Evolutionary conservation across 2,113 vertebrate genomes (phyloP), one percentile per base, ranked within the genome.

Genomic region (Gymnogyps californianus): DNA sequence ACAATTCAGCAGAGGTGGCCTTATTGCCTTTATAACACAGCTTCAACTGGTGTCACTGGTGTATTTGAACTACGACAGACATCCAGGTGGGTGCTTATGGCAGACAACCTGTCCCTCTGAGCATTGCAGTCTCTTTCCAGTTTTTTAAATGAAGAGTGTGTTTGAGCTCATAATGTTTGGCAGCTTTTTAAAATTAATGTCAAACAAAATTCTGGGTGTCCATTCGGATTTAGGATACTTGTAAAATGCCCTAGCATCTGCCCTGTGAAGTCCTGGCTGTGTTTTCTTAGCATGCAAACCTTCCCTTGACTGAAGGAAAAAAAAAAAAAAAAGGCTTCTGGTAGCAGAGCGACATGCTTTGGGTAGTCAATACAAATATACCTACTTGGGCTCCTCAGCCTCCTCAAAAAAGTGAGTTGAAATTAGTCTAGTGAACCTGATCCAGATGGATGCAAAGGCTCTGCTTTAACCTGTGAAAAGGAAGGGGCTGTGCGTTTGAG

Each of bases 1-100:
- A 19, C 0, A 5, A 12, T 34, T 57, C n/a, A 4, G n/a, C 36
- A 36, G 52, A 49, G 12, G 12, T 2, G 1, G 38, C 62, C 22
- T 47, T 38, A 8, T 7, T 70, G 32, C 51, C 24, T 75, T 40
- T 66, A 1, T 38, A 61, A 75, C 7, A 2, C 31, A 24, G 21
- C 55, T 80, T 64, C 61, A 65, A 4, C 28, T 0, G 1, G 13
- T 83, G 83, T 46, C 13, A 10, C 44, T 55, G 49, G 44, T 64
- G 34, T 34, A 7, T 46, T 69, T 83, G 31, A 64, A 4, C 72
- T 32, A 4, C 0, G 2, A 8, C 49, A n/a, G 38, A 49, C 54
- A 55, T 46, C 13, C 12, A 34, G 78, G 31, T 65, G 32, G 18
- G 14, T 87, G 77, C 61, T 75, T 79, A 11, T 22, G 78, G 49